phyloP scores from a whole-genome alignment of 2,113 vertebrate genomes.

The Brachyhypopomus gauderio region DNA sequence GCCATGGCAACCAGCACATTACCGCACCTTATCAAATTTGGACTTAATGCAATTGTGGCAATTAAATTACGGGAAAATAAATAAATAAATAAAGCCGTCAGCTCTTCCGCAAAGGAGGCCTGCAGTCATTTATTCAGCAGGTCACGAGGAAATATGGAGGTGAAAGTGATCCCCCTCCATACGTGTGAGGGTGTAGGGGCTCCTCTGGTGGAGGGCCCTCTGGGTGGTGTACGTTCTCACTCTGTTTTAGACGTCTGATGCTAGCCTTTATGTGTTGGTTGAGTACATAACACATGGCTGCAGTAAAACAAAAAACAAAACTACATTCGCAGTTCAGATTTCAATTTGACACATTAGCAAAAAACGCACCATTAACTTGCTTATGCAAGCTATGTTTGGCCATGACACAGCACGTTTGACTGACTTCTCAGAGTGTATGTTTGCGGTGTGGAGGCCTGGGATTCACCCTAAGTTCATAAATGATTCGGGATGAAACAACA shows the following conservation, averaged over 20 bases:
- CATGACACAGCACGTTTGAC: neutral
- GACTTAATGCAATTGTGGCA: slow-evolving; percentile 71
- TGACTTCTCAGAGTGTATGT: neutral
- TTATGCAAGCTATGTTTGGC: neutral
- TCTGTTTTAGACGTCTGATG: neutral
- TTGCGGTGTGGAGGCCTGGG: neutral
- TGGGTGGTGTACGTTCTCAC: neutral
- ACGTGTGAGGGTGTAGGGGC: neutral
- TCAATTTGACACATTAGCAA: neutral
- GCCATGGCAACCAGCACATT: slow-evolving; percentile 68
- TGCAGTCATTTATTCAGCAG: slow-evolving; percentile 38
- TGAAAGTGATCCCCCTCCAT: slow-evolving; percentile 21
- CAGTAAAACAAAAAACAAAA: neutral
- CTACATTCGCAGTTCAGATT: neutral
- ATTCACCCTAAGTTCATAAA: slow-evolving; percentile 26
- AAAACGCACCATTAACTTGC: neutral
- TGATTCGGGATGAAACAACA: slow-evolving; percentile 30
- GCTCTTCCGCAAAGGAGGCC: slow-evolving; percentile 64
- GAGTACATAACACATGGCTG: neutral
- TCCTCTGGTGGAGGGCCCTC: neutral
- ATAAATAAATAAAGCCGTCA: slow-evolving; percentile 54
- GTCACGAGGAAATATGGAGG: slow-evolving; percentile 2
- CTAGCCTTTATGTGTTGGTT: neutral
- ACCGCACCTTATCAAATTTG: slow-evolving; percentile 67
- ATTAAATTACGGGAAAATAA: slow-evolving; percentile 67